These are phyloP conservation scores for Lepidocolaptes lacrymiger DNA, from an alignment of 2,797 vertebrate genomes.

Conservation along the genomic window DNA sequence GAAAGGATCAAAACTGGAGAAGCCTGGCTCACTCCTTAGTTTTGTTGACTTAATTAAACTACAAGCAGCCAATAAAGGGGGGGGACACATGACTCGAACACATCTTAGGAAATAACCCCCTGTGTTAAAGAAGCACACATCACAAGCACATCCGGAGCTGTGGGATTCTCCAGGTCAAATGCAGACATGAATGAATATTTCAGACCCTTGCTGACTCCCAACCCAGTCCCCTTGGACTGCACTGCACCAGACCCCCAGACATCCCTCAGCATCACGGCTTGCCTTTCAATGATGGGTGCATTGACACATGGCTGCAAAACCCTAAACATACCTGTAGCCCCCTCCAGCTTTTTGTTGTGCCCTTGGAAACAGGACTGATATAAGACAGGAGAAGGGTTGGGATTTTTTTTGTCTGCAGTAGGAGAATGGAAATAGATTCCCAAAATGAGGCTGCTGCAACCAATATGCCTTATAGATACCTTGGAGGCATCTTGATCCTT, in stretches of 20 bases:
- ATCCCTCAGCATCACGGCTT: neutral
- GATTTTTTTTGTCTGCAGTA: neutral
- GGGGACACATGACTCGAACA: neutral
- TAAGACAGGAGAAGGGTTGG: neutral
- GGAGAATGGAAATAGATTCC: neutral
- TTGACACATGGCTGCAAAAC: neutral
- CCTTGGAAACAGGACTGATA: neutral
- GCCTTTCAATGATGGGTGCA: neutral
- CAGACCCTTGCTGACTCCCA: rapidly evolving
- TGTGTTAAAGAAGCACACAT: neutral
- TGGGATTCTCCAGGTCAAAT: neutral
- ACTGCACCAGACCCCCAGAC: neutral
- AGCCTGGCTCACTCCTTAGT: neutral
- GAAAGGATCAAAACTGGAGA: neutral
- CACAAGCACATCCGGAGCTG: neutral
- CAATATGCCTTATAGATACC: neutral
- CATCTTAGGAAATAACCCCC: neutral
- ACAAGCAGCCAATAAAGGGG: neutral
- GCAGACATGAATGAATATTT: neutral
- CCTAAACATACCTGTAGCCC: neutral
- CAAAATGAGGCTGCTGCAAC: neutral
- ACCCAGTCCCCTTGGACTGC: neutral
- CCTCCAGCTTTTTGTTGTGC: neutral
- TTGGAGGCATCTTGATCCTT: neutral
- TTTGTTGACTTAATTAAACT: neutral